A percentile compares a stretch with the other conserved stretches of the same genome.
phyloP scores from a whole-genome alignment of 2,888 invertebrate species.

The Arrhopalites spinosus region DNA sequence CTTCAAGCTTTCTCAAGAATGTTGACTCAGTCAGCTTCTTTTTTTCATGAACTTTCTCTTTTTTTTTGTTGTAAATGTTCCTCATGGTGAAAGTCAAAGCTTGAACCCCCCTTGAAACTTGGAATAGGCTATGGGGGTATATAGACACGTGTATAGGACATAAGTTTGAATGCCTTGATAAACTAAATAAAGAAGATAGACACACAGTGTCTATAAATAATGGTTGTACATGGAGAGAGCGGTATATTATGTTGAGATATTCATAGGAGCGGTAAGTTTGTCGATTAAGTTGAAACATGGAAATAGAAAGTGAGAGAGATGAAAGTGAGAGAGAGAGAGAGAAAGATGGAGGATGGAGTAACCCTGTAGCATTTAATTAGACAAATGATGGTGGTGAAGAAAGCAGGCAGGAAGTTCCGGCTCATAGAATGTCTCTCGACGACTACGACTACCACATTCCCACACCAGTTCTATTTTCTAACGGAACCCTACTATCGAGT shows the following conservation, averaged over 20 bases:
- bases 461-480: no score
- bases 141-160: background rate
- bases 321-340: background rate
- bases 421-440: conserved; percentile 33
- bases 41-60: background rate
- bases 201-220: no score
- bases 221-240: background rate
- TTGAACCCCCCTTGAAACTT: background rate
- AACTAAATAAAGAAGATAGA: background rate
- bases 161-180: background rate
- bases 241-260: background rate
- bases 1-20: background rate
- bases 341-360: background rate
- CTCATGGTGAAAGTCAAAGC: background rate
- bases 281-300: conserved; percentile 28
- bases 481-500: no score
- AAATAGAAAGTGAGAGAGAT: conserved; percentile 5
- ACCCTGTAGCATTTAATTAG: conserved; percentile 48
- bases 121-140: background rate
- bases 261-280: conserved; percentile 26
- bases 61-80: background rate
- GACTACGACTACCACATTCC: conserved; percentile 8
- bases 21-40: conserved; percentile 10
- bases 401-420: conserved; percentile 41
- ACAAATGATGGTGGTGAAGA: conserved; percentile 50